These are phyloP conservation scores for Lissonota sp. DNA, from an alignment of 2,888 invertebrate genomes.

Conservation along the genomic window DNA sequence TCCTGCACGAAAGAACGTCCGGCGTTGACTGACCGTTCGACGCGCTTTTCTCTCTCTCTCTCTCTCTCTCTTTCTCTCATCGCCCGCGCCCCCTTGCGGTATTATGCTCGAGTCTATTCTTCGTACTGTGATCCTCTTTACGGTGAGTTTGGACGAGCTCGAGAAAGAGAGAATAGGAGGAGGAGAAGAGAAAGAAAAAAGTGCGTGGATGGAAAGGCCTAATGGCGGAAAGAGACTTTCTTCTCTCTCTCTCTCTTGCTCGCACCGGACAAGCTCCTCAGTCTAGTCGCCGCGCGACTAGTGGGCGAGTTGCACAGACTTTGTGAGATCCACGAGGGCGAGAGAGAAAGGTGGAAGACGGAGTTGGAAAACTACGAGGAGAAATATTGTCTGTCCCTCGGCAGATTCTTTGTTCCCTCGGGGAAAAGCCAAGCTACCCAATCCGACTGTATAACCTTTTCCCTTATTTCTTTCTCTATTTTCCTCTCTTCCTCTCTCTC, in stretches of 20 bases:
- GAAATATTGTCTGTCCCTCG: constrained; percentile 13
- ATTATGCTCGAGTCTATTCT: constrained; percentile 28
- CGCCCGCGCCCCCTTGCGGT: background rate
- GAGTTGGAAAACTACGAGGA: constrained; percentile 18
- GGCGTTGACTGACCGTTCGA: constrained; percentile 37
- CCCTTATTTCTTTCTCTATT: constrained; percentile 3
- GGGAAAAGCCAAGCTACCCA: constrained; percentile 45
- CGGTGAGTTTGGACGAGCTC: constrained; percentile 18
- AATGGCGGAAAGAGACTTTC: constrained; percentile 53
- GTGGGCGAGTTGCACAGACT: constrained; percentile 36
- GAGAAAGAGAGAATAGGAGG: constrained; percentile 7
- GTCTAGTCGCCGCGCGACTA: constrained; percentile 10
- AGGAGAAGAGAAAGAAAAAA: constrained; percentile 19
- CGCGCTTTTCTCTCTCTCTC: background rate
- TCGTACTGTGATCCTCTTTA: constrained; percentile 22
- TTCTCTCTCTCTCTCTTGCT: constrained; percentile 35
- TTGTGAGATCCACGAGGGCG: constrained; percentile 38
- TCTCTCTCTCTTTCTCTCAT: background rate
- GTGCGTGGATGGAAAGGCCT: constrained; percentile 57
- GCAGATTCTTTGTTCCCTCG: constrained; percentile 55
- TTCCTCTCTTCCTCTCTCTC: background rate
- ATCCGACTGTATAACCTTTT: constrained; percentile 14
- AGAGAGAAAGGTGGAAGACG: constrained; percentile 2
- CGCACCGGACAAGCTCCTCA: background rate
- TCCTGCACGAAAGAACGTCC: background rate